Evolutionary conservation across 2,797 vertebrate species (phyloP).

Genomic region (Phrynocephalus forsythii): DNA sequence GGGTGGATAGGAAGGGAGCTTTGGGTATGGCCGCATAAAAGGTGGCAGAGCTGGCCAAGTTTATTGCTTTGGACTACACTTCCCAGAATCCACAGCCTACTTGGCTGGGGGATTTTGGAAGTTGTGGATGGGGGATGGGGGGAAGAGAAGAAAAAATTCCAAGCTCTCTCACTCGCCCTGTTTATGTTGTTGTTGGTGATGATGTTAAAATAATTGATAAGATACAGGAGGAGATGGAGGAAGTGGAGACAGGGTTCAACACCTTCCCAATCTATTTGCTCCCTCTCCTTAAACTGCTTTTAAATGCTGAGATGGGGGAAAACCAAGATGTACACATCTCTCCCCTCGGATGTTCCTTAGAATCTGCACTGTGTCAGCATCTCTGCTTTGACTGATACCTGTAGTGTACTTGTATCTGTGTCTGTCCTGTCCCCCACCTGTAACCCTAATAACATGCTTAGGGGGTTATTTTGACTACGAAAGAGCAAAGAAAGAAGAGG

Average conservation of each 20-base stretch:
- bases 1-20: not conserved
- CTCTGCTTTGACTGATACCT: too few species aligned
- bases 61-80: too few species aligned
- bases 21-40: not conserved
- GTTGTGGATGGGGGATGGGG: not conserved
- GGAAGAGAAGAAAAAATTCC: too few species aligned
- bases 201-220: not conserved
- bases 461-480: not conserved
- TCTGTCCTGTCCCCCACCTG: not conserved
- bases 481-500: not conserved
- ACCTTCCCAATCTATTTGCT: not conserved
- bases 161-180: too few species aligned
- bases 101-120: too few species aligned
- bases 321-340: not conserved
- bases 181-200: too few species aligned
- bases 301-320: not conserved
- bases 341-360: too few species aligned
- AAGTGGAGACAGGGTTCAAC: not conserved
- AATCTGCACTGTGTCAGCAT: too few species aligned
- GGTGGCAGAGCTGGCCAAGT: too few species aligned
- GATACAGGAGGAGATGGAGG: too few species aligned
- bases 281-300: not conserved
- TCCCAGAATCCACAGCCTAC: too few species aligned
- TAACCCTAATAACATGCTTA: not conserved
- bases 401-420: not conserved